These are phyloP conservation scores for Athrips mouffetella DNA, from an alignment of 2,888 invertebrate species.

Conservation along the genomic window DNA sequence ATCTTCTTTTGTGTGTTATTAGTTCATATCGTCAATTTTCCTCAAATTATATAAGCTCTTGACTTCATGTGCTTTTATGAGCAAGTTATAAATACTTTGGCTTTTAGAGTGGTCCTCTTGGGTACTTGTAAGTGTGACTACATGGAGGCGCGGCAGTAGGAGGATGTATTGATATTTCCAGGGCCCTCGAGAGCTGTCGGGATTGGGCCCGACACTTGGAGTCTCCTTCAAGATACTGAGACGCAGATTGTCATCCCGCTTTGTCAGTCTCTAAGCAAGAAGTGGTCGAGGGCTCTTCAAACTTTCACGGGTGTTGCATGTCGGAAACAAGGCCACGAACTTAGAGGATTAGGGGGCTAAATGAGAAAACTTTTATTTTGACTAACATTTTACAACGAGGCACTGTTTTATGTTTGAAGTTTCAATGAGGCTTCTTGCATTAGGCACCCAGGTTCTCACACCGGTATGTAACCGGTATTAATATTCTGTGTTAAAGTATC, in stretches of 20 bases:
- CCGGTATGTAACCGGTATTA: no score
- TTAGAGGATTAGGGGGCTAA: constrained; percentile 4
- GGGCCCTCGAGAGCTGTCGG: constrained; percentile 36
- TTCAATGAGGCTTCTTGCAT: not conserved
- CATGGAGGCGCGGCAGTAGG: constrained; percentile 29
- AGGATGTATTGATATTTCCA: constrained; percentile 54
- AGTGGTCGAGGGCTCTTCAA: constrained; percentile 34
- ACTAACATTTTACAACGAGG: not conserved
- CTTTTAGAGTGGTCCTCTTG: constrained; percentile 32
- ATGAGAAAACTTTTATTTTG: constrained; percentile 6
- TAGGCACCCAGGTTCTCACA: not conserved
- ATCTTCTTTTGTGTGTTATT: no score
- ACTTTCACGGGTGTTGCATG: constrained; percentile 12
- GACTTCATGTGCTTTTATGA: no score
- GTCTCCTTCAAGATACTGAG: constrained; percentile 47
- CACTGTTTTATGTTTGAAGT: not conserved
- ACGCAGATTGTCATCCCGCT: constrained; percentile 57
- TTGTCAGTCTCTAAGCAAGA: constrained; percentile 49
- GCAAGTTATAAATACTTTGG: constrained; percentile 9
- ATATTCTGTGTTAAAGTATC: no score
- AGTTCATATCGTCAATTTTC: no score
- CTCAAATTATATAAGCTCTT: no score
- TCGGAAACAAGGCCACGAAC: constrained; percentile 10
- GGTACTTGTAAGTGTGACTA: constrained; percentile 30
- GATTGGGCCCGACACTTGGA: constrained; percentile 44